A percentile compares a stretch with the other conserved stretches of the same genome.
phyloP scores from a whole-genome alignment of 2,888 invertebrate genomes.

The Limulus polyphemus region DNA sequence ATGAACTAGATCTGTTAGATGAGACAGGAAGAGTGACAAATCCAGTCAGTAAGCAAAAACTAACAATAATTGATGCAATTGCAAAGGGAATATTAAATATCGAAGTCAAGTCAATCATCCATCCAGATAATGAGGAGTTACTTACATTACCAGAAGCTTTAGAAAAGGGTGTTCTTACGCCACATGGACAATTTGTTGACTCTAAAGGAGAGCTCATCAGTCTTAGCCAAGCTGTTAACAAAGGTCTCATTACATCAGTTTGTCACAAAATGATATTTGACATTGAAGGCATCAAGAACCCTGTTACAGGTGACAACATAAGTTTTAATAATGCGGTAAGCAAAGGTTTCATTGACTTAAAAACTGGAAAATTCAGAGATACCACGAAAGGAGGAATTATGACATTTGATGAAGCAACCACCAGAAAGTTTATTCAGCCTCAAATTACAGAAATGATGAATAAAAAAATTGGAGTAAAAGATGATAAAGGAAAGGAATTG shows the following conservation, averaged over 20 bases:
- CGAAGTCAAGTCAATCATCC: constrained; percentile 68
- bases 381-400: constrained; percentile 50
- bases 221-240: constrained; percentile 74
- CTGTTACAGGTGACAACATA: constrained; percentile 63
- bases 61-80: constrained; percentile 72
- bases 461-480: constrained; percentile 61
- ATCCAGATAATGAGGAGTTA: constrained; percentile 63
- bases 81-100: constrained; percentile 74
- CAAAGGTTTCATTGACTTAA: constrained; percentile 38
- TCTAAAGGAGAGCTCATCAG: constrained; percentile 57
- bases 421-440: constrained; percentile 36
- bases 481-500: constrained; percentile 56
- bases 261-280: constrained; percentile 78
- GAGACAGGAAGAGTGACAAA: constrained; percentile 63
- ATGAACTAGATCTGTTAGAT: constrained; percentile 66
- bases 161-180: constrained; percentile 61
- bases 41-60: constrained; percentile 58
- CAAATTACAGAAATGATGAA: constrained; percentile 56
- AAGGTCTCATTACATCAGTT: constrained; percentile 60
- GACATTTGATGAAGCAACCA: constrained; percentile 53
- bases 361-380: constrained; percentile 44
- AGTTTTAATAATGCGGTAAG: constrained; percentile 68
- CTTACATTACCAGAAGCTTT: constrained; percentile 75
- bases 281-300: constrained; percentile 67
- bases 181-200: constrained; percentile 61